These are phyloP conservation scores for Procambarus clarkii DNA, from an alignment of 1,140 invertebrate species.

Conservation along the genomic window DNA sequence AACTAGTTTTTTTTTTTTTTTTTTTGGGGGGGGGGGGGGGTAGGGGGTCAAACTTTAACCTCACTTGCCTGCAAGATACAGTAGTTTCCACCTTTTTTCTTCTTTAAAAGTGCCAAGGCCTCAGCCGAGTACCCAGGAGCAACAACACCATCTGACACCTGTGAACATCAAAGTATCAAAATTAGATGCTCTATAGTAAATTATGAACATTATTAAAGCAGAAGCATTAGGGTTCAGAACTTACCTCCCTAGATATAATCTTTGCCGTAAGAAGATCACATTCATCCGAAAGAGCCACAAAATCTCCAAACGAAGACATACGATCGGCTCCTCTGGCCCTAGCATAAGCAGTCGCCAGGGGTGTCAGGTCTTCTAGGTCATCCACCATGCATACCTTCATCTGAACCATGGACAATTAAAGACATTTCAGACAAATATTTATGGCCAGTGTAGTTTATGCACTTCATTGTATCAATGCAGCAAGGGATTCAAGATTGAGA, in stretches of 20 bases:
- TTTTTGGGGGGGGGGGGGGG: too few relatives aligned
- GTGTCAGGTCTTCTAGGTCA: constrained; percentile 87
- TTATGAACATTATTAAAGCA: too few relatives aligned
- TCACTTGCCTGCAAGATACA: constrained; percentile 86
- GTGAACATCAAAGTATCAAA: constrained; percentile 16
- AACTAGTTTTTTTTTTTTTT: too few relatives aligned
- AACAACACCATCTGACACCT: constrained; percentile 97
- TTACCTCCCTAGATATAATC: constrained; percentile 83
- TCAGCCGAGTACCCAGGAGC: constrained; percentile 91
- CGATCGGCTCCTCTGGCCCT: constrained; percentile 96
- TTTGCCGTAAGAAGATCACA: constrained; percentile 92
- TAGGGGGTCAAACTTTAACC: too few relatives aligned
- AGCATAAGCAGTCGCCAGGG: constrained; percentile 95
- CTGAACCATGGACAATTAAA: constrained; percentile 76
- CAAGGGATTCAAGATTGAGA: too few relatives aligned
- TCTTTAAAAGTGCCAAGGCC: constrained; percentile 91
- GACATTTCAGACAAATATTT: too few relatives aligned
- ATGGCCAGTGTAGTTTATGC: too few relatives aligned
- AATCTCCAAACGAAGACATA: constrained; percentile 99
- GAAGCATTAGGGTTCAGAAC: background rate
- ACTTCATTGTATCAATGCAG: too few relatives aligned
- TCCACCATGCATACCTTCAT: constrained; percentile 95
- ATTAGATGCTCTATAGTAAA: too few relatives aligned
- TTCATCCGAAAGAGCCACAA: constrained; percentile 93
- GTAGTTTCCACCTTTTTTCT: constrained; percentile 96